These are phyloP conservation scores for Trichoplax adhaerens DNA, from an alignment of 37 sponge, comb jelly and placozoan species.

Conservation along the genomic window DNA sequence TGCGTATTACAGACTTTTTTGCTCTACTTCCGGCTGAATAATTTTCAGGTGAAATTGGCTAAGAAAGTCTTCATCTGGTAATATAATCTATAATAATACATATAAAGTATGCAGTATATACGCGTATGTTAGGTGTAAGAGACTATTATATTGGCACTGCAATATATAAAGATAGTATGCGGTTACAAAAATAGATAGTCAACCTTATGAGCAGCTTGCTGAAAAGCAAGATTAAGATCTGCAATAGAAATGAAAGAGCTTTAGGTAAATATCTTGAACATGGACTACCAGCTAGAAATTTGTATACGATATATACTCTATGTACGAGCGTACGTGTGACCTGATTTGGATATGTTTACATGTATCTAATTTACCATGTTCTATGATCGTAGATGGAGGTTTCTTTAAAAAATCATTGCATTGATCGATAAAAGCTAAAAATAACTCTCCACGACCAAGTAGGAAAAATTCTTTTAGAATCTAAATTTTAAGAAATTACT, in stretches of 20 bases:
- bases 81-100: not conserved
- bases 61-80: conserved; percentile 23
- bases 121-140: no score
- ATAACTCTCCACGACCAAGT: conserved; percentile 88
- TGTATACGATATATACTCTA: not conserved
- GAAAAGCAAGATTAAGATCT: conserved; percentile 68
- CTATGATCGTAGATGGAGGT: conserved; percentile 29
- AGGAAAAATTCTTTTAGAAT: conserved; percentile 78
- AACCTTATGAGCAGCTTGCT: conserved; percentile 40
- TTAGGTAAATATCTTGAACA: no score
- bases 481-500: conserved; percentile 16
- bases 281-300: no score
- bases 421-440: conserved; percentile 55
- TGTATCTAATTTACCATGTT: conserved; percentile 36
- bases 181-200: not conserved
- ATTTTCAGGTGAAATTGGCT: conserved; percentile 33
- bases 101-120: no score
- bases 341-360: not conserved
- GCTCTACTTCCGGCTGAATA: not conserved
- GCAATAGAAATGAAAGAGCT: not conserved
- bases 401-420: conserved; percentile 38
- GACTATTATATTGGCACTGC: no score
- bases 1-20: not conserved
- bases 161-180: no score
- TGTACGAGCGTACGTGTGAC: conserved; percentile 7